These are phyloP conservation scores for Eolophus roseicapilla DNA, from an alignment of 2,113 vertebrate species.

Conservation along the genomic window DNA sequence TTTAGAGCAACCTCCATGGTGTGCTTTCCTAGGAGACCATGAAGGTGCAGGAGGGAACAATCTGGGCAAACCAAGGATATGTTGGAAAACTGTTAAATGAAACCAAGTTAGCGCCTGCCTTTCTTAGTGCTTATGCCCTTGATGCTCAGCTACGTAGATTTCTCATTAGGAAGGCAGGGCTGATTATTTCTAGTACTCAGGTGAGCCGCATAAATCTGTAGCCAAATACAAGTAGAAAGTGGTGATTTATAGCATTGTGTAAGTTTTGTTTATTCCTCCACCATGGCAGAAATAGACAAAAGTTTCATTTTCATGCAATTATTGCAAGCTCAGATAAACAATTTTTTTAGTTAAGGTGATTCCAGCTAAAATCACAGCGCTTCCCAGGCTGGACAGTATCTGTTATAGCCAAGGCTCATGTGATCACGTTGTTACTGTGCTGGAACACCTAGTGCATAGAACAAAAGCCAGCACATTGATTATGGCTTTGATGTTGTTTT, in stretches of 20 bases:
- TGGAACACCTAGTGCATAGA: slow-evolving; percentile 38
- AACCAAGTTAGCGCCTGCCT: neutral
- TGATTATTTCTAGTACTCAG: neutral
- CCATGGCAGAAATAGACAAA: neutral
- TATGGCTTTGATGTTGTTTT: slow-evolving; percentile 43
- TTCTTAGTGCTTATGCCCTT: neutral
- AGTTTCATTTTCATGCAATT: neutral
- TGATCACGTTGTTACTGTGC: neutral
- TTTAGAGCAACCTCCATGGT: neutral
- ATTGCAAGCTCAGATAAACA: neutral
- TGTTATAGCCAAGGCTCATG: neutral
- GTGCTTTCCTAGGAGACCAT: neutral
- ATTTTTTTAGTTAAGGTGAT: neutral
- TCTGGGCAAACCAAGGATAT: neutral
- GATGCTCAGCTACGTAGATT: neutral
- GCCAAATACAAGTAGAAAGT: neutral
- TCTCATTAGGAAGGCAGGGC: neutral
- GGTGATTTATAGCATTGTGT: neutral
- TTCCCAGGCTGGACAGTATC: neutral
- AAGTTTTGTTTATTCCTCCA: neutral
- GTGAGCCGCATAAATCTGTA: neutral
- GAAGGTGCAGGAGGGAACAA: neutral
- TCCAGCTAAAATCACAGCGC: neutral
- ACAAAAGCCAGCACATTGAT: slow-evolving; percentile 56
- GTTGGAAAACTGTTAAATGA: neutral